These are phyloP conservation scores for Artibeus lituratus DNA, from an alignment of 2,797 vertebrate species.

Conservation along the genomic window DNA sequence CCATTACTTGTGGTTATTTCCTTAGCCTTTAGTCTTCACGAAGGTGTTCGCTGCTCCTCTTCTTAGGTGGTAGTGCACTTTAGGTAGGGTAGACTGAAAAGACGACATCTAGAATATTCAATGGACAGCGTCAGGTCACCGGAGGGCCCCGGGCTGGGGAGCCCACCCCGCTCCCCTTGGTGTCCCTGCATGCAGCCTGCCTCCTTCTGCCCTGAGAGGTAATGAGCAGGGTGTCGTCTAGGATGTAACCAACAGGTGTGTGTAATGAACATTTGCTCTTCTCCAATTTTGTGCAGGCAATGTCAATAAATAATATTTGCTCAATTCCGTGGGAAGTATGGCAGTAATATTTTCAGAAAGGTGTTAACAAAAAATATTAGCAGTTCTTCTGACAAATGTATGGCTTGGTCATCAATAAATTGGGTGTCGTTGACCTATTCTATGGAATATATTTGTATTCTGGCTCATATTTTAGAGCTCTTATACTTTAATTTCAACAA, in stretches of 20 bases:
- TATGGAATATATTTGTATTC: slow-evolving; percentile 15
- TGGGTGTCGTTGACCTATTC: background rate
- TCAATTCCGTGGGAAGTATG: background rate
- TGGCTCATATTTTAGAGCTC: slow-evolving; percentile 28
- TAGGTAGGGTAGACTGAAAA: slow-evolving; percentile 87
- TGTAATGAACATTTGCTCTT: background rate
- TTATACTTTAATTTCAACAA: background rate
- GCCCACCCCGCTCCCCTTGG: too few species aligned
- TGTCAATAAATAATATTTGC: background rate
- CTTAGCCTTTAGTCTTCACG: slow-evolving; percentile 77
- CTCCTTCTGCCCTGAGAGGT: background rate
- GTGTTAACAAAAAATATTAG: background rate
- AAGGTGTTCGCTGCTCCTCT: slow-evolving; percentile 71
- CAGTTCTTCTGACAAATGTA: background rate
- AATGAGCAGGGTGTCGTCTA: background rate
- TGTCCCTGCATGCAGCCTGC: background rate
- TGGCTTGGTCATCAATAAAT: background rate
- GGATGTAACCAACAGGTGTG: background rate
- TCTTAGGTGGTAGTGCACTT: slow-evolving; percentile 84
- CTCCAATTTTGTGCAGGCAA: background rate
- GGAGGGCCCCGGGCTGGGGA: background rate
- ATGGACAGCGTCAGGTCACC: slow-evolving; percentile 13
- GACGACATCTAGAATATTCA: slow-evolving; percentile 81
- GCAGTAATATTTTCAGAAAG: background rate
- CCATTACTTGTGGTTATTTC: slow-evolving; percentile 73